These are phyloP conservation scores for Pteronotus mesoamericanus DNA, from an alignment of 2,797 vertebrate genomes.

Conservation along the genomic window DNA sequence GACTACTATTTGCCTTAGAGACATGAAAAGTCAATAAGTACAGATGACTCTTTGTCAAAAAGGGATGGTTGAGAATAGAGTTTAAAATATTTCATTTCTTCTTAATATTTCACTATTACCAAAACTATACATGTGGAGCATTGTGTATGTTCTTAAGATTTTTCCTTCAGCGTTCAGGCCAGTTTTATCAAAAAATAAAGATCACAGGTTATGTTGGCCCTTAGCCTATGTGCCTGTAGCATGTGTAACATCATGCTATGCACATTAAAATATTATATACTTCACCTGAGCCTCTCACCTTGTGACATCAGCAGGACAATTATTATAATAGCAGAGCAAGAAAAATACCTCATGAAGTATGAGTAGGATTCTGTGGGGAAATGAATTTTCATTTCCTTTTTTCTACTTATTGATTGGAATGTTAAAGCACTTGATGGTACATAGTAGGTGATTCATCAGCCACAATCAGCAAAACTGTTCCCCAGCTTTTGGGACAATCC, in stretches of 20 bases:
- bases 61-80: not conserved
- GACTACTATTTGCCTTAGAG: slow-evolving; percentile 17
- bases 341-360: not conserved
- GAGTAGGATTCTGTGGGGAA: not conserved
- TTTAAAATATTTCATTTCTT: not conserved
- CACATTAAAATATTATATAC: not conserved
- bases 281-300: not conserved
- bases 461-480: not conserved
- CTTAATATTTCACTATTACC: no score
- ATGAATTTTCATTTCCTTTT: not conserved
- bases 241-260: not conserved
- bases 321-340: not conserved
- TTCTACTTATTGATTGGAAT: not conserved
- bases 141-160: not conserved
- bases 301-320: not conserved
- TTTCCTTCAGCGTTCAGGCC: not conserved
- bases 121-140: not conserved
- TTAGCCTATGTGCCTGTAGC: not conserved
- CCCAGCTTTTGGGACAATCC: not conserved
- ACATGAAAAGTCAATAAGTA: not conserved
- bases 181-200: not conserved
- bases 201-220: not conserved
- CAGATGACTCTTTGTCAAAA: not conserved
- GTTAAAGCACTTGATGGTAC: slow-evolving; percentile 3
- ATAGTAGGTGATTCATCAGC: not conserved